Conservation (phyloP, 2,888 invertebrate species). For the Seladonia tumulorum region DNA sequence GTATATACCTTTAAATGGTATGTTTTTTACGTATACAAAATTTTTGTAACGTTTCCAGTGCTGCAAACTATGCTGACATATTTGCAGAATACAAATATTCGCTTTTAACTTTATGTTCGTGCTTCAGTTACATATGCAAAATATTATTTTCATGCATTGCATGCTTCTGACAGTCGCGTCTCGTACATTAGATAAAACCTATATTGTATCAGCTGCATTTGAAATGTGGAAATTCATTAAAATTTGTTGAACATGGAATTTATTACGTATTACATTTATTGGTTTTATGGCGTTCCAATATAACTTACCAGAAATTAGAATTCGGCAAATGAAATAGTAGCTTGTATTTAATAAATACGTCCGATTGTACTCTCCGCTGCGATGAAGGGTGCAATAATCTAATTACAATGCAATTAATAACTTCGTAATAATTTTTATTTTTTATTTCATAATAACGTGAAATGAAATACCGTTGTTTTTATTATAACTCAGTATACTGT, state of each 20-base stretch:
- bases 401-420: background rate
- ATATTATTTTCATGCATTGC: background rate
- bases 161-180: background rate
- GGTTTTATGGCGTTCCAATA: too few relatives aligned
- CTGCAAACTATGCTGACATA: background rate
- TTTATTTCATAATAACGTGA: too few relatives aligned
- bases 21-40: background rate
- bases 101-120: background rate
- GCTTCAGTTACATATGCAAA: background rate
- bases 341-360: background rate
- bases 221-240: background rate
- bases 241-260: background rate
- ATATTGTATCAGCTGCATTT: background rate
- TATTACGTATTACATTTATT: background rate
- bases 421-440: too few relatives aligned
- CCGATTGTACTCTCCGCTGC: background rate
- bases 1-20: background rate
- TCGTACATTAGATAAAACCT: background rate
- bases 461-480: too few relatives aligned
- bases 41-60: background rate
- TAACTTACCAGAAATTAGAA: background rate
- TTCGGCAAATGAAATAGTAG: background rate
- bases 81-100: background rate
- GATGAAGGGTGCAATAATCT: background rate
- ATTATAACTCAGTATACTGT: too few relatives aligned